These are phyloP conservation scores for Macrobrachium rosenbergii DNA, from an alignment of 1,140 invertebrate genomes.

Conservation along the genomic window DNA sequence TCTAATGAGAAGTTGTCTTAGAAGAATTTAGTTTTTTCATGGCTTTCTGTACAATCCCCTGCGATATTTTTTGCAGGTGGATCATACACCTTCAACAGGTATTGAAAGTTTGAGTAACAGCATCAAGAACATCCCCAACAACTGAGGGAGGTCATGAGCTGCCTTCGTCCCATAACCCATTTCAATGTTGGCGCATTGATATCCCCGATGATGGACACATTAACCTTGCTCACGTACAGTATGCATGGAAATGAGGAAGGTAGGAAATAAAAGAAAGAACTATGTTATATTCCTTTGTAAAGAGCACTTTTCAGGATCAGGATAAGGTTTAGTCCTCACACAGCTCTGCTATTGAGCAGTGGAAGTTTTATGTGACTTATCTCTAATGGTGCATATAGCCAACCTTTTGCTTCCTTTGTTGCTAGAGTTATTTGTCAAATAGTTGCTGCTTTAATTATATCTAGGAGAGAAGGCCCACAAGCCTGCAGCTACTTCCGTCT, in stretches of 20 bases:
- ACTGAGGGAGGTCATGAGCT: slow-evolving; percentile 62
- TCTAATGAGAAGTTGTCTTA: not conserved
- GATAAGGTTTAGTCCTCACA: too few relatives aligned
- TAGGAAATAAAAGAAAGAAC: slow-evolving; percentile 69
- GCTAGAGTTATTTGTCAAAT: too few relatives aligned
- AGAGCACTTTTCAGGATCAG: not conserved
- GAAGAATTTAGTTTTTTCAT: not conserved
- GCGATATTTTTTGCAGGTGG: slow-evolving; percentile 48
- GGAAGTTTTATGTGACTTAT: too few relatives aligned
- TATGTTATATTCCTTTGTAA: not conserved
- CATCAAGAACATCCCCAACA: slow-evolving; percentile 67
- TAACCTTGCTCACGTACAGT: slow-evolving; percentile 69
- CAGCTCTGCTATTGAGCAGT: too few relatives aligned
- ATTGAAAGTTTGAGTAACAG: slow-evolving; percentile 69
- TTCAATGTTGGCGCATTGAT: slow-evolving; percentile 70
- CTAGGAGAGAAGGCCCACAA: too few relatives aligned
- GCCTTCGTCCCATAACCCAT: slow-evolving; percentile 66
- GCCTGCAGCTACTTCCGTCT: too few relatives aligned
- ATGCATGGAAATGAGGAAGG: slow-evolving; percentile 70
- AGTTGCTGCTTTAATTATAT: too few relatives aligned
- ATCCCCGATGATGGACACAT: slow-evolving; percentile 68
- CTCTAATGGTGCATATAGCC: too few relatives aligned
- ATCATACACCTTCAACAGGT: slow-evolving; percentile 67
- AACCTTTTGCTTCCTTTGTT: too few relatives aligned
- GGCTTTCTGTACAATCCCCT: too few relatives aligned